Base-by-base conservation (phyloP, 2,113 vertebrate genomes). In the Cyprinodon brontotheroides region DNA sequence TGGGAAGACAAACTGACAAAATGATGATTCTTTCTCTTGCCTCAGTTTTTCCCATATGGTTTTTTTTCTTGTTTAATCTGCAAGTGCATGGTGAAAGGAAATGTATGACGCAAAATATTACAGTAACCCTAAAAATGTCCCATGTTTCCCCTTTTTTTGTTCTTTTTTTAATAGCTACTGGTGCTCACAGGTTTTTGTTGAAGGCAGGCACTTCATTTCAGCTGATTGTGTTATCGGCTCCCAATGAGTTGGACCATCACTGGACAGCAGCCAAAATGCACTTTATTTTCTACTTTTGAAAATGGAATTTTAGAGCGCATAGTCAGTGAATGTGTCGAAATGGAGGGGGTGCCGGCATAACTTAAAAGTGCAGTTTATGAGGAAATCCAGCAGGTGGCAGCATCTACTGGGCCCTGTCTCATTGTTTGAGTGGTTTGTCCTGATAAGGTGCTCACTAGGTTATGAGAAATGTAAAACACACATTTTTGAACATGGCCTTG, bases 71-170 rank as follows among this genome's bases (percentile, higher is more conserved):
- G 78, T 89, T 89, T 78, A 88, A 89, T 89, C 83, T 89, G 82
- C 86, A 93, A 90, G 75, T 93, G 92, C 93, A 94, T 93, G 92
- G 89, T 89, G 89, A 92, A 87, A 82, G 41, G 80, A 86, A 83
- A 77, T 82, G 64, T 90, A 85, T 84, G 77, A 91, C 77, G 83
- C 89, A 82, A 86, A 84, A 82, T 86, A 79, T 81, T 65, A 71
- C 77, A 89, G 82, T 89, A 86, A 77, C 81, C 80, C 57, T 65
- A 70, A 41, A 59, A 57, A 82, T 87, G 43, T 79, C 61, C 63
- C 68, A 62, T 77, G 75, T 81, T 9, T 41, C 67, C 17, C 29
- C 37, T 78, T 72, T 70, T 47, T 7, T 71, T 74, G 1, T n/a
- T 57, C 3, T 17, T 17, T 53, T 53, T 57, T 48, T 78, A 70